Percentiles rank a stretch among this genome's conserved stretches.
Evolutionary conservation across 2,113 vertebrate genomes (phyloP).

Genomic region (Seriola rivoliana): DNA sequence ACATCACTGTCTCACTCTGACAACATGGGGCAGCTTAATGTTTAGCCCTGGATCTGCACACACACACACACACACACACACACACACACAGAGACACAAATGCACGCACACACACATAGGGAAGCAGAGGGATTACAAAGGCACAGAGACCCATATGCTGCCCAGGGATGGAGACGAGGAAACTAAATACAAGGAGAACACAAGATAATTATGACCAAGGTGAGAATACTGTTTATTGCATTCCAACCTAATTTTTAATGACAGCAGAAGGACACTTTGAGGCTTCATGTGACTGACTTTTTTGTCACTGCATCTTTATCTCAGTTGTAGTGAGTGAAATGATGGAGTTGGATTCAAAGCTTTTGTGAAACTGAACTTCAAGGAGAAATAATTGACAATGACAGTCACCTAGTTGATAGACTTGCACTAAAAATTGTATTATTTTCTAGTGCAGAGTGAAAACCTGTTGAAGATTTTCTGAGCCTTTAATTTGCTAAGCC

Average conservation of each 20-base stretch:
- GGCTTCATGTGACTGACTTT: not conserved
- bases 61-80: conserved; percentile 51
- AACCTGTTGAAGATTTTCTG: conserved; percentile 15
- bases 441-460: not conserved
- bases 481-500: conserved; percentile 46
- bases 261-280: not conserved
- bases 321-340: not conserved
- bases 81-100: conserved; percentile 32
- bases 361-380: not conserved
- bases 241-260: conserved; percentile 4
- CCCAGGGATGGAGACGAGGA: conserved; percentile 71
- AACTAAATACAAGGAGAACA: conserved; percentile 27
- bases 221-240: conserved; percentile 50
- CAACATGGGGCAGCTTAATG: conserved; percentile 81
- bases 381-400: not conserved
- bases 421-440: not conserved
- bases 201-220: conserved; percentile 32
- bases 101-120: conserved; percentile 25
- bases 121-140: conserved; percentile 68
- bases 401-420: not conserved
- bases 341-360: not conserved
- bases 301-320: conserved; percentile 12
- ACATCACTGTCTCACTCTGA: conserved; percentile 67
- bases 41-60: conserved; percentile 76
- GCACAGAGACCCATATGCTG: conserved; percentile 46